phyloP scores from a whole-genome alignment of 2,113 vertebrate genomes.

The Otolemur garnettii region DNA sequence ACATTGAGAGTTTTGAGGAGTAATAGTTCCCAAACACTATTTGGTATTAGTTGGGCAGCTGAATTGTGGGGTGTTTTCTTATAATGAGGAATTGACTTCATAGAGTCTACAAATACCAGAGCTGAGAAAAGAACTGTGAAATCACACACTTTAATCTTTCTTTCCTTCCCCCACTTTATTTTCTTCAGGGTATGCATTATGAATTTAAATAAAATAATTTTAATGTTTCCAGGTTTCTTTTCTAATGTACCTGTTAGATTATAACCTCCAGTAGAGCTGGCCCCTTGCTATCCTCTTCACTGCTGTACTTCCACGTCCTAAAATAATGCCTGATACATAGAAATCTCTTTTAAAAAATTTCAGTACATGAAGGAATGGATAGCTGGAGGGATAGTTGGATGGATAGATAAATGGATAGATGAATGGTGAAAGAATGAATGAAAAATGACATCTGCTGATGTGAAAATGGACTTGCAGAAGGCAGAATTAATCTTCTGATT shows the following conservation, averaged over 20 bases:
- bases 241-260: neutral
- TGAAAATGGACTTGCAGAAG: neutral
- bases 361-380: neutral
- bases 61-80: neutral
- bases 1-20: neutral
- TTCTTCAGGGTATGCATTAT: neutral
- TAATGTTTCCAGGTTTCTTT: neutral
- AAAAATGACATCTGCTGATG: neutral
- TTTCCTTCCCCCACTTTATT: neutral
- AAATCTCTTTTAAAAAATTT: neutral
- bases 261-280: neutral
- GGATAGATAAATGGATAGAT: neutral
- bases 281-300: neutral
- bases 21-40: neutral
- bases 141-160: neutral
- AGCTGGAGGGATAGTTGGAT: neutral
- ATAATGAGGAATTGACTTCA: conserved; percentile 36
- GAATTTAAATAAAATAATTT: neutral
- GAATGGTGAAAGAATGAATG: neutral
- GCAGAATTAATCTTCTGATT: neutral
- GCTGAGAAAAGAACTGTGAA: neutral
- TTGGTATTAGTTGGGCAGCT: conserved; percentile 4
- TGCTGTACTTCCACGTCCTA: neutral
- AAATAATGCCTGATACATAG: neutral
- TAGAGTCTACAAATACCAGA: neutral